Base-by-base conservation (phyloP, 2,797 vertebrate species). In the Mormyrops boulengeri region DNA sequence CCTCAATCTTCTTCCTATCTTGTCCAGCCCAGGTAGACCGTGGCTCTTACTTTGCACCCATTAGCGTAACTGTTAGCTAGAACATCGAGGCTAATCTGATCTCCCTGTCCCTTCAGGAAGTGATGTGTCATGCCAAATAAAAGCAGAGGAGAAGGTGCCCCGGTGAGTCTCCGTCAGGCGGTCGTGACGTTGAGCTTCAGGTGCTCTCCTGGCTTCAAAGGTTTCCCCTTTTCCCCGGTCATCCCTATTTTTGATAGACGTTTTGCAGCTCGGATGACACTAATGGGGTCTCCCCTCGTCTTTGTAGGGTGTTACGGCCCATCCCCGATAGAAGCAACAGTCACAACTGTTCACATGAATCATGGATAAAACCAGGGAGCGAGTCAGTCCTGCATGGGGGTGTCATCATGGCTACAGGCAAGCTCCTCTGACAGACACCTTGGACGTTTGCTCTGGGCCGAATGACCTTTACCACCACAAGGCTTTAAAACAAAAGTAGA, bases 61-160 rank as follows among this genome's bases (percentile, higher is more conserved):
- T 93, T 93, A 93, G 89, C 89, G 90, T 90, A 92, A 92, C 92
- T 90, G 90, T 92, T 92, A 89, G 89, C 89, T 90, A 19, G 52
- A 55, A 55, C 3, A 17, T 55, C 14, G 52, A 55, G 52, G 52
- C 52, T 55, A 55, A 55, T 55, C 14, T 55, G 17, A 55, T 55
- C 14, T 19, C 1, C 1, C 3, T 19, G 17, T 55, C 17, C 53
- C 53, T 91, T 90, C 90, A 88, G 30, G 89, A 87, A 82, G 89
- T 92, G 89, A 90, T 55, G 47, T 19, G 69, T 90, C 91, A 87
- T 90, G 88, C 86, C 55, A 53, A 90, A 89, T 60, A 57, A 89
- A 90, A 89, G 26, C 19, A 6, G 5, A 57, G 55, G 1, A n/a
- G 55, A 52, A 52, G 50, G 50, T 52, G 50, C 0, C 50, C 50